Evolutionary conservation across 2,797 vertebrate genomes (phyloP).

Genomic region (Oreonectes daqikongensis): DNA sequence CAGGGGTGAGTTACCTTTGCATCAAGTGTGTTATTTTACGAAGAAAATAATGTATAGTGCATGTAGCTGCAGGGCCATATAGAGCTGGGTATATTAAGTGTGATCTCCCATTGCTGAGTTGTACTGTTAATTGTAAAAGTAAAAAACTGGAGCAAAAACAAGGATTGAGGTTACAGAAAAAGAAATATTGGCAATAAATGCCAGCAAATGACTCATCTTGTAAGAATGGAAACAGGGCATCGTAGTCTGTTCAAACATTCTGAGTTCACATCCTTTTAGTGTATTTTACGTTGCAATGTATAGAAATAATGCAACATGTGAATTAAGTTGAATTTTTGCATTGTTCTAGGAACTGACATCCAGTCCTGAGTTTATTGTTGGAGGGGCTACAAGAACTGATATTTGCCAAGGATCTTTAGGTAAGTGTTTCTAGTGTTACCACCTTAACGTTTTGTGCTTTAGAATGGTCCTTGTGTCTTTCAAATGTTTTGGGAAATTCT

Average conservation of each 20-base stretch:
- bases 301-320: too few species aligned
- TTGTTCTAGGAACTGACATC: slow-evolving; percentile 67
- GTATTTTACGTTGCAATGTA: too few species aligned
- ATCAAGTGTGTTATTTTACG: neutral
- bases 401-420: slow-evolving; percentile 83
- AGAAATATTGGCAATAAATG: neutral
- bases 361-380: slow-evolving; percentile 77
- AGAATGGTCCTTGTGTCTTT: neutral
- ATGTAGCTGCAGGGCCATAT: too few species aligned
- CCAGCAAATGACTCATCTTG: slow-evolving; percentile 23
- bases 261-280: neutral
- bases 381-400: slow-evolving; percentile 70
- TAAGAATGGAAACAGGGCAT: neutral
- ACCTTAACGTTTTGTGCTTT: neutral
- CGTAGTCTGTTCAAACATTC: neutral
- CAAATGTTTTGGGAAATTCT: neutral
- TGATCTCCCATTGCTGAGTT: neutral
- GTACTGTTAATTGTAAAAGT: neutral
- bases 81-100: neutral
- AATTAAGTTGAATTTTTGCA: neutral
- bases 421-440: slow-evolving; percentile 62
- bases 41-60: too few species aligned
- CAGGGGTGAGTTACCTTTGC: slow-evolving; percentile 44
- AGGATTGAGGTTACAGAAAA: neutral
- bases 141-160: neutral